Evolutionary conservation across 2,888 invertebrate species (phyloP), one percentile per base, ranked within the genome.

Genomic region (Gastracanthus pulcherrimus): DNA sequence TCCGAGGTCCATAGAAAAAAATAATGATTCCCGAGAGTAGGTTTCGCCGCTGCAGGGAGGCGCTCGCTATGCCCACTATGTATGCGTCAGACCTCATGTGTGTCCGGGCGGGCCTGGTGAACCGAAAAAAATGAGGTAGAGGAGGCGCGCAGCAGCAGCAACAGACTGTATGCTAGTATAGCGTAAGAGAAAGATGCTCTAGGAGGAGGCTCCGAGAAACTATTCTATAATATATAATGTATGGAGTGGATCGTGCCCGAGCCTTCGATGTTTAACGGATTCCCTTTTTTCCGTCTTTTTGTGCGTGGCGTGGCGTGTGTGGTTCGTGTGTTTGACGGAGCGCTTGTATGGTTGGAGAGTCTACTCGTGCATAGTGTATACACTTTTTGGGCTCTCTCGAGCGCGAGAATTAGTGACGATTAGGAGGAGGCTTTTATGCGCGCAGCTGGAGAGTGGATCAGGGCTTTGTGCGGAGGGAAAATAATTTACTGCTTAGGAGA

Each of bases 1-100:
- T 72, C 41, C 76, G 81, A 66, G 72, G 45, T 58, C 66, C 72
- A 69, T 81, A 74, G 81, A 64, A 78, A n/a, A n/a, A 81, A 78
- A 82, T 82, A 82, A 82, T 75, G 78, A 82, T 78, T 70, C 77
- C 64, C 19, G 26, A 19, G 41, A 51, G 69, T 60, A 64, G 71
- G 55, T 19, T 36, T 70, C 34, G 26, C 75, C 76, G 62, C 81
- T 48, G 70, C 81, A 36, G 81, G 72, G 76, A 81, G 81, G 76
- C 76, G 71, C 45, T 70, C 80, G 60, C 80, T 1, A 13, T 34
- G 34, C 19, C n/a, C 58, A 26, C 16, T 31, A n/a, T 34, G n/a
- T n/a, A 34, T 19, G 19, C 9, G n/a, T 34, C 62, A 19, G 23
- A 26, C 48, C 70, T 23, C 29, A 34, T 67, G 38, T 77, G 60